Conservation (phyloP, 2,113 vertebrate species). For the Gnathonemus echidnorhynchus region DNA sequence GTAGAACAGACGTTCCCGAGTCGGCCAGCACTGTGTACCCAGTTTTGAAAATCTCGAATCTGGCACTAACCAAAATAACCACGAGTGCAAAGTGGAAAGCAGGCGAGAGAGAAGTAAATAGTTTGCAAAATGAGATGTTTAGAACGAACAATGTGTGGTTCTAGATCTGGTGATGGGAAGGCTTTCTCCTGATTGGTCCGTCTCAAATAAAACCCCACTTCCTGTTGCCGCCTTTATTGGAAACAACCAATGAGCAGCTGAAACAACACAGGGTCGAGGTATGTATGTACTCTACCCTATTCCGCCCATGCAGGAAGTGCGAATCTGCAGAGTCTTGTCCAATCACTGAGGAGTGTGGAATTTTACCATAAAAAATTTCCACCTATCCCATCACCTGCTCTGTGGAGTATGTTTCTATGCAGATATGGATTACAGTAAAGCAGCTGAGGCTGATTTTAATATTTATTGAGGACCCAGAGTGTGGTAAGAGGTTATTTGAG, state of each 20-base stretch:
- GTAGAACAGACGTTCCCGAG: not conserved
- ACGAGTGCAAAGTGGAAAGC: not conserved
- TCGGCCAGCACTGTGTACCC: not conserved
- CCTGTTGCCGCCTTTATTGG: not conserved
- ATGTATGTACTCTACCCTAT: not conserved
- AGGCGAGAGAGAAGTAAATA: not conserved
- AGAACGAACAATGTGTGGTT: not conserved
- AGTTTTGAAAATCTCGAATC: not conserved
- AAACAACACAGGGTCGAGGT: not conserved
- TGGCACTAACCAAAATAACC: slow-evolving; percentile 16
- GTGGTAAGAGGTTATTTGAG: slow-evolving; percentile 50
- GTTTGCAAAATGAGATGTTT: not conserved
- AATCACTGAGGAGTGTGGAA: too few relatives aligned
- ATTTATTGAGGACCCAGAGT: slow-evolving; percentile 51
- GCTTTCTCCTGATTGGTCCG: not conserved
- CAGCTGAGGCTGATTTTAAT: slow-evolving; percentile 41
- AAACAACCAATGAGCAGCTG: not conserved
- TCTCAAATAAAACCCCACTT: not conserved
- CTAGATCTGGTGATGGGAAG: slow-evolving; percentile 3
- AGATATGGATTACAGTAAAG: slow-evolving; percentile 23
- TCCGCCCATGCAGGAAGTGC: not conserved
- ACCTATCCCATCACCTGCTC: slow-evolving; percentile 15
- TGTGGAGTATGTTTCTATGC: slow-evolving; percentile 23
- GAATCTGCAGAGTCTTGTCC: not conserved
- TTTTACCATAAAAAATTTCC: not conserved